These are phyloP conservation scores for Lepisosteus osseus DNA, from an alignment of 2,113 vertebrate genomes.

Conservation along the genomic window DNA sequence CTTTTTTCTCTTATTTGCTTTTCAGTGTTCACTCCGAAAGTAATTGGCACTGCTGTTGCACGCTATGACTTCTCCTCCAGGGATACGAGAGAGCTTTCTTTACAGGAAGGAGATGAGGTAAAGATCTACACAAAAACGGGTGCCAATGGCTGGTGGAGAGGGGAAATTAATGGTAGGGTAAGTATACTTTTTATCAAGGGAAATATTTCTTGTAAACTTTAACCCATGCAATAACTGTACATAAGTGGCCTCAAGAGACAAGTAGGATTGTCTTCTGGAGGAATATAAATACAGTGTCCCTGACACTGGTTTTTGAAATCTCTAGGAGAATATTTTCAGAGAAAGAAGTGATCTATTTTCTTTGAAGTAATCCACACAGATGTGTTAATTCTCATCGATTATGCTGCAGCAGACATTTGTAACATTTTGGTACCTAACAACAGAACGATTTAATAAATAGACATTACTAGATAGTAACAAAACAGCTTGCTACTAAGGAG, in stretches of 20 bases:
- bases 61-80: constrained; percentile 94
- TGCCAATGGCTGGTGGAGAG: constrained; percentile 96
- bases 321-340: too few species aligned
- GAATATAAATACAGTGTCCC: background rate
- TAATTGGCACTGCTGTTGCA: constrained; percentile 89
- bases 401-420: too few species aligned
- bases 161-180: constrained; percentile 91
- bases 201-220: background rate
- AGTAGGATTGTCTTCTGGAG: background rate
- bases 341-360: too few species aligned
- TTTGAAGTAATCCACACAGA: too few species aligned
- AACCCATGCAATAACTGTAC: background rate
- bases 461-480: too few species aligned
- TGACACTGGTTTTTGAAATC: background rate
- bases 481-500: too few species aligned
- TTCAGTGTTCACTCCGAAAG: constrained; percentile 84
- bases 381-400: too few species aligned
- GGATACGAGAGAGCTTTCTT: constrained; percentile 87
- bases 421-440: too few species aligned
- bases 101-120: constrained; percentile 89
- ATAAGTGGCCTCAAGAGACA: background rate
- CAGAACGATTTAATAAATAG: too few species aligned
- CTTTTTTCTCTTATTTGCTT: constrained; percentile 15
- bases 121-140: constrained; percentile 95
- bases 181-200: constrained; percentile 30